Evolutionary conservation across 2,888 invertebrate species (phyloP), one percentile per base, ranked within the genome.

Genomic region (Metallyticus violacea): DNA sequence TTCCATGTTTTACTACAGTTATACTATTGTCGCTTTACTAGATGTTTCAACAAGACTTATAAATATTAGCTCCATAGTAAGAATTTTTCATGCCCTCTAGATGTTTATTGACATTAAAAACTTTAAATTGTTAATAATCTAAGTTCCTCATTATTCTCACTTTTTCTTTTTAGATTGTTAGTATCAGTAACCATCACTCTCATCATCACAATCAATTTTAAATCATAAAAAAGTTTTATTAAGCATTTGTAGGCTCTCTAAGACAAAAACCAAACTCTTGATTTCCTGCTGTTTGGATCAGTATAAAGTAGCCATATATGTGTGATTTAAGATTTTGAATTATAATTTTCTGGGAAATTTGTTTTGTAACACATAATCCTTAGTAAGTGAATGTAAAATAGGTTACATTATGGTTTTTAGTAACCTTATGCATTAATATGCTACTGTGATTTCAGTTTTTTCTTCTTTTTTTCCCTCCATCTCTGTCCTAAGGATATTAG

Each of bases 1-100:
- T 84, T 86, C 84, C 86, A 86, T 86, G 83, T 86, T 81, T 40
- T 81, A 5, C 40, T 40, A 25, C 82, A 82, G 76, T 76, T n/a
- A 9, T 82, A 15, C 25, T 62, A n/a, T 80, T 80, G 22, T 29
- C 80, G 9, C n/a, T 81, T 25, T 26, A 29, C 40, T 81, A 81
- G n/a, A 26, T 81, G 79, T 79, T 27, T 26, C 27, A 27, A 27
- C 26, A 22, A 78, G 26, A 78, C n/a, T n/a, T n/a, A 7, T 78
- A 78, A 26, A 26, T 78, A 7, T 78, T 62, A 26, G 26, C 26
- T 26, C 78, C 78, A 62, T 62, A 62, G 40, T n/a, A n/a, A n/a
- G n/a, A n/a, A n/a, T n/a, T n/a, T n/a, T n/a, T n/a, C n/a, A n/a
- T n/a, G n/a, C 15, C 40, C 22, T 62, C 22, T 62, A 62, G 40